A percentile compares a stretch with the other conserved stretches of the same genome.
phyloP scores from a whole-genome alignment of 2,797 vertebrate species.

The Mormyrops attenuatus region DNA sequence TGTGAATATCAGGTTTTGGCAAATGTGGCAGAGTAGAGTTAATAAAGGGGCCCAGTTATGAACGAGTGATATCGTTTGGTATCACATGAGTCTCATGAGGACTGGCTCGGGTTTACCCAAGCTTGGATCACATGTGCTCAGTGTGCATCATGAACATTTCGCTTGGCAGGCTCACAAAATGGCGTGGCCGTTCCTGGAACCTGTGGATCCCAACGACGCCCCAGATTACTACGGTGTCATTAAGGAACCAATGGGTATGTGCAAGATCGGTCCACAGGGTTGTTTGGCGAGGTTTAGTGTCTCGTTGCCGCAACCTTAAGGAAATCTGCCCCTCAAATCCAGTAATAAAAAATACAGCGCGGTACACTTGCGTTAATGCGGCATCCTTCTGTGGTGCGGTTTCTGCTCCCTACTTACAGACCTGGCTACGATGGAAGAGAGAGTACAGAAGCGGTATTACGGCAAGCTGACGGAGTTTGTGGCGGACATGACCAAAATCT shows the following conservation, averaged over 20 bases:
- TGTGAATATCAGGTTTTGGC: background rate
- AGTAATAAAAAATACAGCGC: background rate
- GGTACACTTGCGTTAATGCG: background rate
- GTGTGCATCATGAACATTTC: background rate
- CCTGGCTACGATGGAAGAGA: constrained; percentile 92
- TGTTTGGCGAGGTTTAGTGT: background rate
- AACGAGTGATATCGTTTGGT: background rate
- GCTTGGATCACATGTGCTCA: background rate
- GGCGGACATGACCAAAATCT: constrained; percentile 99
- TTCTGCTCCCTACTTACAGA: constrained; percentile 59
- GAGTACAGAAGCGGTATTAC: constrained; percentile 87
- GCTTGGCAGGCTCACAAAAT: constrained; percentile 84
- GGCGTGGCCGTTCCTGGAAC: constrained; percentile 97
- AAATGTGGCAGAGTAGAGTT: background rate
- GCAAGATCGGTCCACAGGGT: background rate
- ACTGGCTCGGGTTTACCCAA: background rate
- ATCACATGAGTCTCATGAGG: background rate
- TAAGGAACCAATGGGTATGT: constrained; percentile 96
- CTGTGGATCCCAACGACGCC: constrained; percentile 91
- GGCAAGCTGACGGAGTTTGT: constrained; percentile 96
- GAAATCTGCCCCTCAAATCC: background rate
- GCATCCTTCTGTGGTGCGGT: background rate
- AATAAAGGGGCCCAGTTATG: background rate
- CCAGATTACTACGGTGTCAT: constrained; percentile 97
- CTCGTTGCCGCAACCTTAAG: background rate